Evolutionary conservation across 1,140 invertebrate species (phyloP), one percentile per base, ranked within the genome.

Genomic region (Tetramorium parvispinum): DNA sequence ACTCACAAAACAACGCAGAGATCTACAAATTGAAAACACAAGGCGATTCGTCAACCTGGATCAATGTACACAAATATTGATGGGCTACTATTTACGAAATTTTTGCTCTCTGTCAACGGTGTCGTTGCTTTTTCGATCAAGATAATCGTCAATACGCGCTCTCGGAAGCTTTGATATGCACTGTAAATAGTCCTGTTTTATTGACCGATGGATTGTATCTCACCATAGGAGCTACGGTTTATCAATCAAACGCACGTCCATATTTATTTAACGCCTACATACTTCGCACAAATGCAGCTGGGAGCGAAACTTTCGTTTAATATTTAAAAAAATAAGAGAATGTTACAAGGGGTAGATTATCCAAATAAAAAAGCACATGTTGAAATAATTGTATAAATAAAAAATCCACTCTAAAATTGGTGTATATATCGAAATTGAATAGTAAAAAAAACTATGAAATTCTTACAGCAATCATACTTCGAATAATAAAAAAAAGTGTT

Each of bases 151-250:
- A 83, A 83, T 59, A 46, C 13, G 40, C 40, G 53, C 55, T 83
- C 27, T 46, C 4, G 13, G 46, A 59, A 83, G 68, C 79, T 83
- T 83, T 83, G 53, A 83, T 73, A 71, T 53, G 18, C 21, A 82
- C 40, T 83, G 55, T 24, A 75, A 83, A 83, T 83, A 83, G 49
- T 75, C 46, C 53, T 46, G 68, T 75, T 83, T 83, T 83, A 83
- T 83, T 83, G 68, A 83, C 68, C 68, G n/a, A 59, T 49, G 24
- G 53, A 43, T 66, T 57, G 40, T 73, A 70, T 37, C 53, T 73
- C 53, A 21, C 68, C 79, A 59, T 70, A 73, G 79, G 1, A 75
- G 18, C 65, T 32, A 40, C 7, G 68, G 40, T 75, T 73, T 75
- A 24, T 83, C 68, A 83, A 83, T 83, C 68, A 83, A 83, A 83